phyloP scores from a whole-genome alignment of 1,140 invertebrate species.

The Pseudoatta argentina region DNA sequence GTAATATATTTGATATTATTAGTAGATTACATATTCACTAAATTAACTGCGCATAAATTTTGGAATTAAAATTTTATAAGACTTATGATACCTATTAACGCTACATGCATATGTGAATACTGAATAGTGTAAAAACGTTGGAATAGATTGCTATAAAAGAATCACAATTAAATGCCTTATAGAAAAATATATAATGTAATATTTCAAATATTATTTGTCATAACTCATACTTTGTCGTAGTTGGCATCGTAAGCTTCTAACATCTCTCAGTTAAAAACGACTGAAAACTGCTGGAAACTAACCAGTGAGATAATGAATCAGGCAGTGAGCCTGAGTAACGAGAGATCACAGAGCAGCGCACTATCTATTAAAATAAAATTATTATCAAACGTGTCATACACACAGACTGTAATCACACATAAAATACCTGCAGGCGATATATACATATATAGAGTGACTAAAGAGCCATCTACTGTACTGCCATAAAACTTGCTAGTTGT shows the following conservation, averaged over 20 bases:
- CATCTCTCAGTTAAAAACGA: constrained; percentile 31
- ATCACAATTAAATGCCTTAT: background rate
- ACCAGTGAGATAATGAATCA: background rate
- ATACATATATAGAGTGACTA: too few relatives aligned
- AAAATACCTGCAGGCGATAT: too few relatives aligned
- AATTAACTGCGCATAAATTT: constrained; percentile 22
- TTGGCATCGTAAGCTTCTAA: constrained; percentile 50
- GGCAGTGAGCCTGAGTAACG: too few relatives aligned
- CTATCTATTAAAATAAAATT: too few relatives aligned
- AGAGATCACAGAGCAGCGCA: background rate
- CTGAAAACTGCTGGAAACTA: too few relatives aligned
- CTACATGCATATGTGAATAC: background rate
- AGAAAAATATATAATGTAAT: constrained; percentile 5
- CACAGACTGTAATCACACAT: too few relatives aligned
- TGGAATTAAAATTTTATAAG: constrained; percentile 27
- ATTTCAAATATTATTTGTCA: background rate
- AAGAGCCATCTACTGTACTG: too few relatives aligned
- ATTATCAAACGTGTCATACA: too few relatives aligned
- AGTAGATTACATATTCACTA: background rate
- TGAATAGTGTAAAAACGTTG: background rate
- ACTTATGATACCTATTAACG: background rate
- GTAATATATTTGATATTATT: background rate
- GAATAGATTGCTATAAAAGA: background rate
- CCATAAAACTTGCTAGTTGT: too few relatives aligned
- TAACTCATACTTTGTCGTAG: constrained; percentile 69